Percentiles rank a stretch among this genome's conserved stretches.
Evolutionary conservation across 2,888 invertebrate species (phyloP).

Genomic region (Dorcus parallelipipedus): DNA sequence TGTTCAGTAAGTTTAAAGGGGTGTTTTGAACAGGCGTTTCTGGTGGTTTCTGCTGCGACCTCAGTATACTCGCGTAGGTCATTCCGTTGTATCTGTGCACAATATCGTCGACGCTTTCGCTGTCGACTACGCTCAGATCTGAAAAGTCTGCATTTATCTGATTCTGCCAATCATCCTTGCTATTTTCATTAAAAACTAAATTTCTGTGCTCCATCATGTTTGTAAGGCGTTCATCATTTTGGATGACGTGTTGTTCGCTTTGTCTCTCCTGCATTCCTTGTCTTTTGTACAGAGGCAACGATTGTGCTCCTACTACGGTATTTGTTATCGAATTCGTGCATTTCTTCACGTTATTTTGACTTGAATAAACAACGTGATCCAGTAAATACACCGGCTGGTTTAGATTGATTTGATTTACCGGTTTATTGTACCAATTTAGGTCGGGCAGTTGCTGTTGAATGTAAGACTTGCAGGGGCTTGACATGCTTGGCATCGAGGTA

Average conservation of each 20-base stretch:
- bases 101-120: constrained; percentile 32
- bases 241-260: not conserved
- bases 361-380: constrained; percentile 24
- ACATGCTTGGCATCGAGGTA: constrained; percentile 5
- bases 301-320: constrained; percentile 29
- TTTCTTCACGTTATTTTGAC: constrained; percentile 6
- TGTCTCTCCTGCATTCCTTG: constrained; percentile 34
- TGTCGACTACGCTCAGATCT: constrained; percentile 36
- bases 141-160: constrained; percentile 43
- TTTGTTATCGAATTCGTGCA: not conserved
- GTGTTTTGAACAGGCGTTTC: constrained; percentile 32
- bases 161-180: constrained; percentile 32
- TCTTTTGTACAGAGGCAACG: constrained; percentile 53
- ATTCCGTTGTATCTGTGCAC: constrained; percentile 38
- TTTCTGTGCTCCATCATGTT: not conserved
- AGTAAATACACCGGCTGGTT: constrained; percentile 44
- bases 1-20: constrained; percentile 46
- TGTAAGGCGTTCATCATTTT: not conserved
- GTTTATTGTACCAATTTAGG: constrained; percentile 43
- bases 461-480: constrained; percentile 19
- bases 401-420: constrained; percentile 41
- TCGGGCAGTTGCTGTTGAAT: constrained; percentile 29
- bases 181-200: constrained; percentile 1
- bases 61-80: constrained; percentile 39
- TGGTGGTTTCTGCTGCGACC: constrained; percentile 21